A percentile compares a stretch with the other conserved stretches of the same genome.
Conservation (phyloP, 1,140 invertebrate genomes). For the Scaptomyza montana region DNA sequence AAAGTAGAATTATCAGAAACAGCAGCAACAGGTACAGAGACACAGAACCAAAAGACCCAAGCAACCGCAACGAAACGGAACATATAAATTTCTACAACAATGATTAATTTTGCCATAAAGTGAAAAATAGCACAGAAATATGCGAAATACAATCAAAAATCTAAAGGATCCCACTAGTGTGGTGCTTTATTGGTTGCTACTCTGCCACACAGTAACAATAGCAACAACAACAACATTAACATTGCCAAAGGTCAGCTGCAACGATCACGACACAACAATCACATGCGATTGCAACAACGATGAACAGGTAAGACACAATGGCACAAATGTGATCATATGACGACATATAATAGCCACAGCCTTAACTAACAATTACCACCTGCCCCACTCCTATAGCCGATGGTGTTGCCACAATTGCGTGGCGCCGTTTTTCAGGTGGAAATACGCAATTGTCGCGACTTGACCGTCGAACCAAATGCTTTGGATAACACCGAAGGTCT, state of each 20-base stretch:
- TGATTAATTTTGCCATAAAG: slow-evolving; percentile 39
- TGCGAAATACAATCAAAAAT: slow-evolving; percentile 72
- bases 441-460: slow-evolving; percentile 70
- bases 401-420: slow-evolving; percentile 60
- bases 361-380: background rate
- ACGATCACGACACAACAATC: slow-evolving; percentile 71
- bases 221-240: slow-evolving; percentile 7
- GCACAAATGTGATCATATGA: background rate
- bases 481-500: slow-evolving; percentile 84
- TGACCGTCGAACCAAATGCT: slow-evolving; percentile 67
- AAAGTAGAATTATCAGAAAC: slow-evolving; percentile 22
- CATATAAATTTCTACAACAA: slow-evolving; percentile 7
- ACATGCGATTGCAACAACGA: slow-evolving; percentile 75
- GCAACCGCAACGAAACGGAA: slow-evolving; percentile 11
- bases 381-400: slow-evolving; percentile 34
- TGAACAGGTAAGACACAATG: slow-evolving; percentile 59
- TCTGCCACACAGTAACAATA: background rate
- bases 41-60: slow-evolving; percentile 1
- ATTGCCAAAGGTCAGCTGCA: slow-evolving; percentile 64
- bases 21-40: slow-evolving; percentile 9
- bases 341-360: background rate
- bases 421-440: slow-evolving; percentile 67
- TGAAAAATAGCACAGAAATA: slow-evolving; percentile 27
- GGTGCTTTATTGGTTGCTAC: slow-evolving; percentile 17
- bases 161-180: slow-evolving; percentile 67